phyloP scores from a whole-genome alignment of 1,140 invertebrate species.

The Camponotus pennsylvanicus region DNA sequence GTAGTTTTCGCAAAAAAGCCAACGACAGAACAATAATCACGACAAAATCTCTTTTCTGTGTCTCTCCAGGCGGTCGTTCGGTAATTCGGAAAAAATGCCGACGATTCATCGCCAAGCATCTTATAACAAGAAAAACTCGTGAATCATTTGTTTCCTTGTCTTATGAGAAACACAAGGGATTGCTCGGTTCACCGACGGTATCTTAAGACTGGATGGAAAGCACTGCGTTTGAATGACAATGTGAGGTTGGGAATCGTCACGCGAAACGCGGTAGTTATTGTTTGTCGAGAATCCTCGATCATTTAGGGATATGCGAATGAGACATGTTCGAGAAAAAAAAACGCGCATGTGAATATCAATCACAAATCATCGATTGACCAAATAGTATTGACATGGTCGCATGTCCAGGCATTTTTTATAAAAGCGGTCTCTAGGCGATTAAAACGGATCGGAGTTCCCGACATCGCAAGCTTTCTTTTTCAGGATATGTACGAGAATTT shows the following conservation, averaged over 20 bases:
- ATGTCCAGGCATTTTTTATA: neutral
- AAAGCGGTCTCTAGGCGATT: neutral
- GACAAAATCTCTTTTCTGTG: neutral
- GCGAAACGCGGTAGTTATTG: neutral
- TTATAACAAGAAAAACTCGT: neutral
- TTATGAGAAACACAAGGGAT: neutral
- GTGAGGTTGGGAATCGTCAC: neutral
- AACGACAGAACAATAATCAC: neutral
- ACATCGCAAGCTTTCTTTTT: too few relatives aligned
- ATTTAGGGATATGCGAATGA: neutral
- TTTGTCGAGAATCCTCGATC: too few relatives aligned
- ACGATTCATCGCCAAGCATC: neutral
- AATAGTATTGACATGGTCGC: neutral
- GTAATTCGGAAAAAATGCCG: neutral
- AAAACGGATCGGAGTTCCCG: too few relatives aligned
- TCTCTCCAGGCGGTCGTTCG: neutral
- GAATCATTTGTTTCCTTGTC: neutral
- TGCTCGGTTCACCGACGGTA: neutral
- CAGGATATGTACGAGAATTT: too few relatives aligned
- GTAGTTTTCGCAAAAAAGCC: neutral
- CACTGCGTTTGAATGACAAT: neutral
- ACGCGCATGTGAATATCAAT: neutral
- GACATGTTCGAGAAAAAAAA: neutral
- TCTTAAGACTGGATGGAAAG: neutral
- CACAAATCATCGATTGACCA: neutral